Evolutionary conservation across 1,140 invertebrate genomes (phyloP), one percentile per base, ranked within the genome.

Genomic region (Leptopilina boulardi): DNA sequence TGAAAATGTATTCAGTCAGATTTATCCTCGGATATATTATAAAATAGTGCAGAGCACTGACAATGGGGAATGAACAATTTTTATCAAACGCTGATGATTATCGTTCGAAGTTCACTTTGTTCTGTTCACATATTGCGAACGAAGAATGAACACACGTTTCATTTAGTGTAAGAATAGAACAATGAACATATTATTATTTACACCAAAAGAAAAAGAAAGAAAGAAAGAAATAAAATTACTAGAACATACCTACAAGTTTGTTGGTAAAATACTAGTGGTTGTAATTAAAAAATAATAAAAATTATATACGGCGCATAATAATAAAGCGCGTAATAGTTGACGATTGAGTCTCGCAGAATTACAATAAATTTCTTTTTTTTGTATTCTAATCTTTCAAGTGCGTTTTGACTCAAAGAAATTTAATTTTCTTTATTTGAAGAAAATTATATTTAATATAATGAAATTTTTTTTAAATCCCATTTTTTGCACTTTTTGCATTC

Each of bases 1-100:
- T 42, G 21, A 73, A n/a, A n/a, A 26, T 79, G 38, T 74, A 38
- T 26, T 78, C 71, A 56, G 59, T 75, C 41, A 47, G 30, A 51
- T 51, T 26, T 73, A 51, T 71, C 41, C 19, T 42, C 18, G 23
- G 59, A 51, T 74, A 38, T 38, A 38, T 38, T n/a, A n/a, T 74
- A 71, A 74, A 76, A 44, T n/a, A 72, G 72, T 56, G 19, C 18
- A 23, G 19, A 21, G 54, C 19, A 11, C 21, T 56, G 54, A 56
- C 23, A 56, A 23, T 21, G 54, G 19, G 21, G 21, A 15, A 4
- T n/a, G 21, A n/a, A 18, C 18, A n/a, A 26, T 66, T 30, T 66
- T 66, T 59, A n/a, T 66, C 26, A 3, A 15, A 18, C 26, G 59
- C 13, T 30, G 3, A 15, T 30, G 23, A 11, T 5, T 13, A 66